Base-by-base conservation (phyloP, 2,113 vertebrate genomes). In the Notothenia coriiceps region DNA sequence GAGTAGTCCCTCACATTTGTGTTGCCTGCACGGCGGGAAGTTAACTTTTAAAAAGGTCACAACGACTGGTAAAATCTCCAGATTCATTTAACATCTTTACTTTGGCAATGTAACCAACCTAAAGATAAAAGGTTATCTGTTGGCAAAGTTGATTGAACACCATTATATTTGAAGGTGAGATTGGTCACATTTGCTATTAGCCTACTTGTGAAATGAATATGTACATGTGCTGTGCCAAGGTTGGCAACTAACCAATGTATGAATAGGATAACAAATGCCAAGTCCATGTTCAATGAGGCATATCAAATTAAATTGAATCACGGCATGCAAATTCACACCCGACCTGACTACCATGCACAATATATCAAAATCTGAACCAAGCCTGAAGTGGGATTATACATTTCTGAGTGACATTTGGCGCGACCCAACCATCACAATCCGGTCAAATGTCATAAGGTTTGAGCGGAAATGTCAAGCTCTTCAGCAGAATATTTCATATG, bases 381-480 rank as follows among this genome's bases (percentile, higher is more conserved):
- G 29, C 9, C 20, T 56, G 63, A 8, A 70, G 1, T 51, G 50
- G 1, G 17, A 67, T 70, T 44, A 51, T 33, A 68, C 70, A n/a
- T 15, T 55, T 66, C 22, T 63, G 60, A 64, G 10, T 29, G 51
- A 69, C 50, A 83, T 79, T 76, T 80, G 2, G 70, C 46, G 17
- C 70, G 29, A 78, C 62, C 44, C 33, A 59, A 60, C n/a, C 43
- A 61, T 70, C 77, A 59, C 60, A 59, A 47, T 70, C 43, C 29
- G 70, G 56, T 61, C 22, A 74, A 71, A 64, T 71, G 72, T 68
- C 79, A 43, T n/a, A 15, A 70, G 73, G 77, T 67, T 74, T 79
- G 18, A 29, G 22, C 49, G 22, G 70, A 89, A 89, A 88, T 83
- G 84, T 86, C 83, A 86, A 43, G 50, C 49, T 79, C 62, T 71